Conservation (phyloP, 37 sponge, comb jelly and placozoan genomes). For the Hormiphora californensis region DNA sequence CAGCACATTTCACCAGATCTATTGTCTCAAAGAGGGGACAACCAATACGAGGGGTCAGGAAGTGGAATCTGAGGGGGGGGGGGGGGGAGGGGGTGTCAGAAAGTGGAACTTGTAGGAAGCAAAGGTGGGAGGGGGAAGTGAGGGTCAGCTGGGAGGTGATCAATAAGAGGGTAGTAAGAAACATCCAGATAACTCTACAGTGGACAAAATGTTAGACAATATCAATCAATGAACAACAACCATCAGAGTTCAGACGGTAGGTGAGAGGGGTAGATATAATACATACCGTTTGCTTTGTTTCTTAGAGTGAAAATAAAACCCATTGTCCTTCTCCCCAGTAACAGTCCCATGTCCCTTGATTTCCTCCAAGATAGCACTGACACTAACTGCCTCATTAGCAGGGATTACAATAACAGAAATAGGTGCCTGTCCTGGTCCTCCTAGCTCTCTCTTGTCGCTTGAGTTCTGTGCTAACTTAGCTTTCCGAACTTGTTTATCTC, state of each 20-base stretch:
- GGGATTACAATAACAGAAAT: neutral
- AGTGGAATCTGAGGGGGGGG: no score
- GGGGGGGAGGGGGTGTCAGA: no score
- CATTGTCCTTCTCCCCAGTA: neutral
- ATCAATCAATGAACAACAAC: no score
- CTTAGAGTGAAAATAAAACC: neutral
- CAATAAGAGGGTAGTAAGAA: no score
- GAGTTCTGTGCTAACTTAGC: neutral
- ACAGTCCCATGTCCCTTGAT: neutral
- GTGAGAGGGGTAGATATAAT: no score
- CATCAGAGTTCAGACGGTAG: no score
- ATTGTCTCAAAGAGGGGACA: neutral
- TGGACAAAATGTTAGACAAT: no score
- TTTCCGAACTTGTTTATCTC: neutral
- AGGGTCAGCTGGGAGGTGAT: no score
- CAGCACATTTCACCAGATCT: neutral
- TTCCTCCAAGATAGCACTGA: neutral
- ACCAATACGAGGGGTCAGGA: no score
- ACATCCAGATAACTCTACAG: no score
- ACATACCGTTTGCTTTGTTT: conserved; percentile 9
- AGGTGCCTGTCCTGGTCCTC: neutral
- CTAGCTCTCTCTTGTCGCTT: neutral
- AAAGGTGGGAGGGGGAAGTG: no score
- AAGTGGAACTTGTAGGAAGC: no score
- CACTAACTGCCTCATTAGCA: neutral